A percentile compares a stretch with the other conserved stretches of the same genome.
Evolutionary conservation across 2,113 vertebrate species (phyloP).

Genomic region (Mungos mungo): DNA sequence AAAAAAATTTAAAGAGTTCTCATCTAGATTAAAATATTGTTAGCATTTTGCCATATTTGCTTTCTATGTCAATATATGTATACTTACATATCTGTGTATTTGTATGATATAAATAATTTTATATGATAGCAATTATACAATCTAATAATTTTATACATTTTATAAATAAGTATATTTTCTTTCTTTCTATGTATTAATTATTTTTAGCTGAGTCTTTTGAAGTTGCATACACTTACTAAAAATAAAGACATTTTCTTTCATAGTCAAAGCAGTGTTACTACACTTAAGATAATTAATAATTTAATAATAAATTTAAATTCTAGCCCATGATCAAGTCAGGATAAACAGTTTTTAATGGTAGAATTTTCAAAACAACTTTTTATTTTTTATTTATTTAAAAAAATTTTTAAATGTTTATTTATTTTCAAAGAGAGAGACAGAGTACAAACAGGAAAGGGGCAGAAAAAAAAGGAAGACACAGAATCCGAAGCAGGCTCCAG

Average conservation of each 20-base stretch:
- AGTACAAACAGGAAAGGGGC: too few relatives aligned
- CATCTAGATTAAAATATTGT: background rate
- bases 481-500: too few relatives aligned
- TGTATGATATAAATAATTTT: background rate
- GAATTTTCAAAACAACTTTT: slow-evolving; percentile 13
- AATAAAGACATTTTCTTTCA: background rate
- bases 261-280: background rate
- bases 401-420: too few relatives aligned
- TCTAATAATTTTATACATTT: background rate
- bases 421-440: too few relatives aligned
- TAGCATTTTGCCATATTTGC: background rate
- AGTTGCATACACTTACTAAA: background rate
- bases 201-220: slow-evolving; percentile 20
- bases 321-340: background rate
- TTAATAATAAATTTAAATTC: background rate
- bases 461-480: too few relatives aligned
- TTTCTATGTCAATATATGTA: background rate
- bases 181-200: background rate
- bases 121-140: background rate
- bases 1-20: too few relatives aligned
- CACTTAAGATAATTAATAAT: background rate
- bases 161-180: background rate
- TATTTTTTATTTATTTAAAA: too few relatives aligned
- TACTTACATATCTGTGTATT: background rate
- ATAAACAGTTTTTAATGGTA: background rate